Conservation (phyloP, 53 echinoderm and acorn worm species). For the Pentamera pediparva region DNA sequence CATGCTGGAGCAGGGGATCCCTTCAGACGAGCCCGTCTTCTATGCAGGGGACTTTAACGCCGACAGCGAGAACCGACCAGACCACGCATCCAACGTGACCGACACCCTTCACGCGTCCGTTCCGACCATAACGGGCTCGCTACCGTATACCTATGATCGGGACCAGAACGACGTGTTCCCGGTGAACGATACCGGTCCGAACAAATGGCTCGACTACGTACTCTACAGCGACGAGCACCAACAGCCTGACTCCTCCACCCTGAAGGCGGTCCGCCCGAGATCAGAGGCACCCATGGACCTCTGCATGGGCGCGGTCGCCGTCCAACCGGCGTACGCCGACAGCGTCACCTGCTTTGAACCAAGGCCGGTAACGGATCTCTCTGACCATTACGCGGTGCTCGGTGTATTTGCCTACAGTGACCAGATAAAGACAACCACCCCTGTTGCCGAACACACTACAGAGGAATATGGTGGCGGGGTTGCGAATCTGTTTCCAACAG, state of each 20-base stretch:
- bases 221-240: slow-evolving; percentile 59
- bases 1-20: slow-evolving; percentile 52
- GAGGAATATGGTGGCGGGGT: no score
- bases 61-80: slow-evolving; percentile 36
- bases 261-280: slow-evolving; percentile 44
- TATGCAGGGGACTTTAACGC: slow-evolving; percentile 84
- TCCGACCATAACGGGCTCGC: slow-evolving; percentile 52
- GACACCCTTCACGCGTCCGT: slow-evolving; percentile 56
- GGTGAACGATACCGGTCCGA: background rate
- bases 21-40: slow-evolving; percentile 61
- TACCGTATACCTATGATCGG: slow-evolving; percentile 59
- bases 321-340: slow-evolving; percentile 44
- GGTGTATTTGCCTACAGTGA: slow-evolving; percentile 49
- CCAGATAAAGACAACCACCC: no score
- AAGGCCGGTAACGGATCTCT: slow-evolving; percentile 54
- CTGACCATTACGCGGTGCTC: slow-evolving; percentile 82
- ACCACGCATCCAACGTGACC: slow-evolving; percentile 55
- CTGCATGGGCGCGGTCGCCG: slow-evolving; percentile 44
- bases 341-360: slow-evolving; percentile 27
- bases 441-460: no score
- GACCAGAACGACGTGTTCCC: slow-evolving; percentile 62
- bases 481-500: no score
- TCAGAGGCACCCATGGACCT: slow-evolving; percentile 34
- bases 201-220: slow-evolving; percentile 72
- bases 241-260: slow-evolving; percentile 48